Base-by-base conservation (phyloP, 2,888 invertebrate genomes). In the Pristionchus maxplancki region DNA sequence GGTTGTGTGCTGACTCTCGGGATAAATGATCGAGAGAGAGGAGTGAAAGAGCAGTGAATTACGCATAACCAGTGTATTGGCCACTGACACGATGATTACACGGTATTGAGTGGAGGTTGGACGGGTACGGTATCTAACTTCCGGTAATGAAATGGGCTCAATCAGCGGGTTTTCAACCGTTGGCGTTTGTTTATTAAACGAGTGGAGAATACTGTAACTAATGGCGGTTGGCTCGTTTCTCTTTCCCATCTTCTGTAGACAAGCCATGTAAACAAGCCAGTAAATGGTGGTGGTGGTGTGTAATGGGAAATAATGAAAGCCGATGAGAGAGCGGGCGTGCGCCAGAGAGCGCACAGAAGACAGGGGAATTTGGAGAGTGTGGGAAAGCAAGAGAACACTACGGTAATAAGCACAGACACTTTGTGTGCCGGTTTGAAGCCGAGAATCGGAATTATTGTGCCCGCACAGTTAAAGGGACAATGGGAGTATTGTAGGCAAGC, bases 201-300 rank as follows among this genome's bases (percentile, higher is more conserved):
- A n/a, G n/a, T n/a, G n/a, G n/a, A 28, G 37, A 34, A 44, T 83
- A 83, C 34, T 31, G 82, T 83, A 83, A 31, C 1, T 53, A 83
- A 83, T 83, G 24, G 53, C n/a, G 20, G 82, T 37, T n/a, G 81
- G 28, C 20, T 44, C 28, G 31, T n/a, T 34, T 15, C 40, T 40
- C 24, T 15, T n/a, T 5, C 53, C 34, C 53, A 31, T 83, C 24
- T 24, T 53, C 53, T 83, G 40, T 50, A 50, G 82, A 83, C 50
- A 83, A 53, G 82, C 6, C 82, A 53, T 83, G 82, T 83, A 83
- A 83, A 83, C 82, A 83, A 78, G 78, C 78, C 78, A 78, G 78
- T 78, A 78, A 78, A 78, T 78, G 78, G 78, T 37, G 71, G 58
- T 67, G 64, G 34, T 28, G n/a, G 28, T 64, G 44, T 67, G 67